These are phyloP conservation scores for Drosophila paramelanica DNA, from an alignment of 2,888 invertebrate genomes.

Conservation along the genomic window DNA sequence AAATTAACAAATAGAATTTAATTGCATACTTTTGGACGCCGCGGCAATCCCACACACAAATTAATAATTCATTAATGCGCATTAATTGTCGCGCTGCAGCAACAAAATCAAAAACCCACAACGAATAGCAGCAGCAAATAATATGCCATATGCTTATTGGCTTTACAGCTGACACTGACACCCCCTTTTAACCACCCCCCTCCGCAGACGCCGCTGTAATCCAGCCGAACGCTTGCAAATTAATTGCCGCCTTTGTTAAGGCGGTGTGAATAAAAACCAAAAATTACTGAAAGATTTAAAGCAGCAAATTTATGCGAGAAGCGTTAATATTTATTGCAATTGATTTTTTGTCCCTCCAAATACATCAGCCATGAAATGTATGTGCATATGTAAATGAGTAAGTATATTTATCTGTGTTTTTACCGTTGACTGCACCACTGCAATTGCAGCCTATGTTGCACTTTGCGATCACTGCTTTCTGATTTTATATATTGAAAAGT, in stretches of 20 bases:
- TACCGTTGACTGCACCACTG: slow-evolving; percentile 11
- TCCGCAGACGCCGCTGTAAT: slow-evolving; percentile 30
- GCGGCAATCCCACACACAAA: slow-evolving; percentile 55
- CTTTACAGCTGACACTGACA: slow-evolving; percentile 21
- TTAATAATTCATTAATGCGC: slow-evolving; percentile 81
- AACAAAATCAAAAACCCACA: slow-evolving; percentile 64
- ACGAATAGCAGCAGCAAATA: slow-evolving; percentile 54
- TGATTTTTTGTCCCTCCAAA: slow-evolving; percentile 29
- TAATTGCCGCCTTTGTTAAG: slow-evolving; percentile 70
- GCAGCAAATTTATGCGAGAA: slow-evolving; percentile 56
- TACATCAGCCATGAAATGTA: slow-evolving; percentile 26
- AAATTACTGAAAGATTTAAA: slow-evolving; percentile 40
- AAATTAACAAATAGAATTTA: slow-evolving; percentile 81
- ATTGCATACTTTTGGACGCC: slow-evolving; percentile 75
- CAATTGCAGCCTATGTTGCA: slow-evolving; percentile 53
- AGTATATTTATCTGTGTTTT: slow-evolving; percentile 1
- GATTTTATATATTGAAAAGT: too few species aligned
- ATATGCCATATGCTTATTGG: slow-evolving; percentile 63
- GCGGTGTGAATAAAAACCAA: slow-evolving; percentile 13
- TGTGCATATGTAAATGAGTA: slow-evolving; percentile 13
- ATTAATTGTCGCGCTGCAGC: slow-evolving; percentile 68
- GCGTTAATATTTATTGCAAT: slow-evolving; percentile 61
- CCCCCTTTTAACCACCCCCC: background rate
- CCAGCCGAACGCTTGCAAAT: slow-evolving; percentile 50
- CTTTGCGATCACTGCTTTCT: slow-evolving; percentile 30